Conservation (phyloP, 2,797 vertebrate genomes). For the Enteromius thamalakanensis region DNA sequence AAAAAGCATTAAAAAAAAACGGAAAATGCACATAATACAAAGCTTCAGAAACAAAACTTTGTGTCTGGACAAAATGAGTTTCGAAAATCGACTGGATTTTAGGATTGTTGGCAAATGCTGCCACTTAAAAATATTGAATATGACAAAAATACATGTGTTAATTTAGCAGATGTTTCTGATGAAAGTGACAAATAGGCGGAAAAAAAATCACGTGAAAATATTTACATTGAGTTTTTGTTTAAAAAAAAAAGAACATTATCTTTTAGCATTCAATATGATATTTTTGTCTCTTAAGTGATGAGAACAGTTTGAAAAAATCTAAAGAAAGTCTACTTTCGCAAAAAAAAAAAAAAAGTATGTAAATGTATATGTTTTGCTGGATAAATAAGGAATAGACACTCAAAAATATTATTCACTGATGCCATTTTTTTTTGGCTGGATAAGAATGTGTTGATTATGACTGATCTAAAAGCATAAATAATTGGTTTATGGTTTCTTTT, state of each 20-base stretch:
- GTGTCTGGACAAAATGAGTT: too few species aligned
- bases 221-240: background rate
- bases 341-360: background rate
- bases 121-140: background rate
- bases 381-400: background rate
- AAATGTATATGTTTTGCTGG: background rate
- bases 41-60: too few species aligned
- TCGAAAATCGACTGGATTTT: background rate
- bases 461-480: background rate
- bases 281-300: background rate
- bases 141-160: background rate
- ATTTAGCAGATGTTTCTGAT: background rate
- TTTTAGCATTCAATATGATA: background rate
- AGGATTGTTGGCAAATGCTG: background rate
- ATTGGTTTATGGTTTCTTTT: background rate
- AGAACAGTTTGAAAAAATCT: background rate
- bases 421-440: background rate
- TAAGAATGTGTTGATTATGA: background rate
- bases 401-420: background rate
- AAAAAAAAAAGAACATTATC: background rate
- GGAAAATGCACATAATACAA: too few species aligned
- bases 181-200: background rate
- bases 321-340: background rate
- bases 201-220: background rate
- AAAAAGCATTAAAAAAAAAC: too few species aligned